phyloP scores from a whole-genome alignment of 2,113 vertebrate species.

The Lasiurus borealis region DNA sequence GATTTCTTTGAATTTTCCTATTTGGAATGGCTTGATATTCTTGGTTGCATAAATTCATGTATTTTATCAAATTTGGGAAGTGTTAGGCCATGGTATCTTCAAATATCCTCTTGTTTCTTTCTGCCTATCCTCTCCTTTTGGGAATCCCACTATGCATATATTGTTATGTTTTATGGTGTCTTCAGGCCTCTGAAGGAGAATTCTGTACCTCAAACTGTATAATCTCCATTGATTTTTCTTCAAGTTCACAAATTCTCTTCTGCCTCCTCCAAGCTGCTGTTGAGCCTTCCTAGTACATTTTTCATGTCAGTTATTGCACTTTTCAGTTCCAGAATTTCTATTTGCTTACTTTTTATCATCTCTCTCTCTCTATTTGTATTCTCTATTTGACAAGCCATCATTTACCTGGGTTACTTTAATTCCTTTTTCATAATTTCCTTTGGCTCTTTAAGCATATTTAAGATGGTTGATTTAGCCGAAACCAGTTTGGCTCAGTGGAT shows the following conservation, averaged over 20 bases:
- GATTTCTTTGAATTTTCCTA: background rate
- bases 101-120: background rate
- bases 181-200: background rate
- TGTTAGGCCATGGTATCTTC: background rate
- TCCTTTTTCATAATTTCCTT: background rate
- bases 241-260: background rate
- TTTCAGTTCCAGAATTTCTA: background rate
- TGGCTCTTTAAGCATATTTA: background rate
- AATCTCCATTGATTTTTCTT: background rate
- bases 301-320: background rate
- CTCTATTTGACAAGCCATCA: background rate
- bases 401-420: background rate
- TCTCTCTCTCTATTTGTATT: background rate
- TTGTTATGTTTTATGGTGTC: background rate
- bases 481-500: too few species aligned
- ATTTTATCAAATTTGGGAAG: background rate
- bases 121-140: background rate
- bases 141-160: background rate
- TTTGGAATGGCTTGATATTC: background rate
- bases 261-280: background rate
- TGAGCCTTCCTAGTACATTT: background rate
- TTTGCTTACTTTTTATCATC: background rate
- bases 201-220: background rate
- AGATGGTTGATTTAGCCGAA: too few species aligned
- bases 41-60: background rate